Evolutionary conservation across 2,797 vertebrate species (phyloP), one percentile per base, ranked within the genome.

Genomic region (Danio choprae): DNA sequence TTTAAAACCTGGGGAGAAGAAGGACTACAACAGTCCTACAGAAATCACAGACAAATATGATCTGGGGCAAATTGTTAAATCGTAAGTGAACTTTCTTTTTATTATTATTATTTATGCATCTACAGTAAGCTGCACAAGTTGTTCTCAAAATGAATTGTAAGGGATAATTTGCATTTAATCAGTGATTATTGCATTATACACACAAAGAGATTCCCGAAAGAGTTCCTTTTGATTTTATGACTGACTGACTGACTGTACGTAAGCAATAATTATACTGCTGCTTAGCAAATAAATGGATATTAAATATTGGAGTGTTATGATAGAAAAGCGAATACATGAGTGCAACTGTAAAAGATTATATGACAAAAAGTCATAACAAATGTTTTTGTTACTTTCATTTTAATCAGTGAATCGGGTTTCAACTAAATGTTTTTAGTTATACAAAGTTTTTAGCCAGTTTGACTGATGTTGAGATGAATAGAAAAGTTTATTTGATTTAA

Each of bases 21-120:
- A 98, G 95, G 97, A 98, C 93, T 99, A 98, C 86, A 96, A 96
- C 91, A 98, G 95, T 91, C 97, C 96, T 67, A 96, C 96, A 0
- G 98, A 99, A 50, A 97, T 99, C 91, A 97, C 96, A 29, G 98
- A 99, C 92, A 96, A 96, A 95, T 99, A 99, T 98, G 98, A 99
- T 87, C 90, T 99, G 90, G 98, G 97, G 74, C 98, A 98, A 92
- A 95, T 97, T 87, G 94, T 99, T 92, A 99, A 99, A 93, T 98
- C 98, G 98, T 99, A 91, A 97, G 97, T 75, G n/a, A 59, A 38
- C 29, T 29, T 29, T 29, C 29, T 29, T 29, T 29, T 29, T 29
- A 29, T n/a, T n/a, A n/a, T n/a, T n/a, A n/a, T n/a, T 18, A 18
- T 48, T 22, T 67, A 11, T 41, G 40, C 44, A 63, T 72, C 18